Evolutionary conservation across 2,797 vertebrate genomes (phyloP).

Genomic region (Mustela erminea): DNA sequence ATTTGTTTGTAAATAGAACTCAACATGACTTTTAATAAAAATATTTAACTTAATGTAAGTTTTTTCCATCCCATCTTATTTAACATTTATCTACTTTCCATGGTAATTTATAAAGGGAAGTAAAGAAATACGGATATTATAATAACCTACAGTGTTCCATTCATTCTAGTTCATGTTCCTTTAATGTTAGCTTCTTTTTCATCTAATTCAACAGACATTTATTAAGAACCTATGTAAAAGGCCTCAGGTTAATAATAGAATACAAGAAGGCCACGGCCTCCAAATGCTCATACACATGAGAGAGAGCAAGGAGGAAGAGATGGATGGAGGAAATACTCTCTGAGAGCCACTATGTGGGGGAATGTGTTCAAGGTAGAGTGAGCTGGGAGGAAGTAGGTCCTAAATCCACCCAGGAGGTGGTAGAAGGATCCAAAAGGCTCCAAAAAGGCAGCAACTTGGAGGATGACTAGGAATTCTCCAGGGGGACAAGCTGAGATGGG

Average conservation of each 20-base stretch:
- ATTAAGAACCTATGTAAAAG: background rate
- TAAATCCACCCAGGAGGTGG: background rate
- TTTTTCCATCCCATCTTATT: background rate
- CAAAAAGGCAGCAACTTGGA: background rate
- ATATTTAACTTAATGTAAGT: background rate
- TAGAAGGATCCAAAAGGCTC: background rate
- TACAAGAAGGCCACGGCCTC: background rate
- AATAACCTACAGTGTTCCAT: background rate
- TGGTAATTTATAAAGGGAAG: background rate
- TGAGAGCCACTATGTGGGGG: background rate
- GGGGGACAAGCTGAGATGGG: background rate
- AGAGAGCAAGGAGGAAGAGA: background rate
- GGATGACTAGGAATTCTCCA: slow-evolving; percentile 6
- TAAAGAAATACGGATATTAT: background rate
- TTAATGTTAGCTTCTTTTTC: slow-evolving; percentile 20
- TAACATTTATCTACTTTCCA: slow-evolving; percentile 20
- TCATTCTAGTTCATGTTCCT: background rate
- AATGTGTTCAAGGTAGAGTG: background rate
- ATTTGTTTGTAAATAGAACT: background rate
- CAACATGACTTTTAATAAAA: background rate
- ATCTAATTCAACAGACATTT: background rate
- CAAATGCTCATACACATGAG: background rate
- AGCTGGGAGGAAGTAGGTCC: background rate
- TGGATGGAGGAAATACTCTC: background rate
- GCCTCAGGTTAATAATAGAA: background rate